Base-by-base conservation (phyloP, 2,888 invertebrate species). In the Blastobasis lacticolella region DNA sequence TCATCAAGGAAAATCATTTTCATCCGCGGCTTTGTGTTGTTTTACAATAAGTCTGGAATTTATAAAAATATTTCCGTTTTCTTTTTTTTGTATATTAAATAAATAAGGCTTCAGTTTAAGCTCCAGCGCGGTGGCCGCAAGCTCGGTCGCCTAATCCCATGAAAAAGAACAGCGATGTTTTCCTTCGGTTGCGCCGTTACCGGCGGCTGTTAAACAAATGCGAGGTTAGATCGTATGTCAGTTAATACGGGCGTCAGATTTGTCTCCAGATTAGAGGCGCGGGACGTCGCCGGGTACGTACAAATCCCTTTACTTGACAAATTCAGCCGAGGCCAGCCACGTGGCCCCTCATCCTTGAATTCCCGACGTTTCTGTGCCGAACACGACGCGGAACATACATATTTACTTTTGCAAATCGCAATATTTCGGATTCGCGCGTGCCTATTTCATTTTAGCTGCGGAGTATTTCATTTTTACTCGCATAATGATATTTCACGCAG, bases 151-250 rank as follows among this genome's bases (percentile, higher is more conserved):
- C 23, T 23, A 23, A 23, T 23, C 23, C 23, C 23, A 23, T 23
- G 23, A 23, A 23, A 23, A 23, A 23, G 23, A 23, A 23, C 23
- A 23, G 23, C 23, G 23, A 23, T 23, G 23, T 23, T 44, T 44
- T 44, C 6, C 10, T 10, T 42, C 5, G 2, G 10, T 9, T 10
- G 42, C 9, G 42, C n/a, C 10, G 42, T 10, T 42, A n/a, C 10
- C 42, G n/a, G 9, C 42, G n/a, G 9, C 10, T 43, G 45, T 45
- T 45, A 7, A 45, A 45, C 45, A 45, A 45, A 45, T 45, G 45
- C 45, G 45, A 45, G 45, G 45, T 45, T 45, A 45, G 43, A 43
- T 45, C 45, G 45, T 36, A 45, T 45, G 45, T 45, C 45, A 45
- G 45, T 23, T 23, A 45, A 45, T 45, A 10, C 36, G 36, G 23